Conservation (phyloP, 2,888 invertebrate species). For the Zhuqinia jingwanae region DNA sequence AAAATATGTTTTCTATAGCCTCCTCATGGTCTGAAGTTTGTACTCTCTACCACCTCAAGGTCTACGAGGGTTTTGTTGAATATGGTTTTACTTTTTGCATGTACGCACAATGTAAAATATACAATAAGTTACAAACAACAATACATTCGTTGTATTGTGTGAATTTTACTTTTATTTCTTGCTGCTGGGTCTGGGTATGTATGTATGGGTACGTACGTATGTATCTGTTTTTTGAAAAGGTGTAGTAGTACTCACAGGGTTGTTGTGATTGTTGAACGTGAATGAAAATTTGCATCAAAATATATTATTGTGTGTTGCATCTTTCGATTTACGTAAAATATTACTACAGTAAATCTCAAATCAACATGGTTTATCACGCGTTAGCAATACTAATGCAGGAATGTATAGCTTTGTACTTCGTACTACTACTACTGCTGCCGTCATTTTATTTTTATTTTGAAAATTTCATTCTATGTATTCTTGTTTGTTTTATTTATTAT, state of each 20-base stretch:
- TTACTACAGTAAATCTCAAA: not conserved
- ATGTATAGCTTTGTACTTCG: too few species aligned
- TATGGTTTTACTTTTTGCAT: not conserved
- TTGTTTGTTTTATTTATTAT: too few species aligned
- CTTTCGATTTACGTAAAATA: not conserved
- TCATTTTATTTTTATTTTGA: not conserved
- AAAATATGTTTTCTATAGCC: constrained; percentile 44
- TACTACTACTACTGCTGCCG: too few species aligned
- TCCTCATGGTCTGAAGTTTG: constrained; percentile 41
- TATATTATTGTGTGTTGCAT: too few species aligned
- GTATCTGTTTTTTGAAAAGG: not conserved
- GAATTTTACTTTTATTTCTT: not conserved
- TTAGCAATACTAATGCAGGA: not conserved
- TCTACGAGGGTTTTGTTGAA: constrained; percentile 18
- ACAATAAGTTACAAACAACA: not conserved
- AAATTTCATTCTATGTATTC: not conserved
- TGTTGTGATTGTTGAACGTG: constrained; percentile 7
- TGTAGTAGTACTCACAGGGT: not conserved
- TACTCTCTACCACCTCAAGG: constrained; percentile 37
- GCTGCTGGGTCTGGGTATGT: too few species aligned
- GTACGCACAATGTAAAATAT: not conserved
- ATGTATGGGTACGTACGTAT: not conserved
- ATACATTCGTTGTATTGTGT: constrained; percentile 1
- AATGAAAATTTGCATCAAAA: not conserved
- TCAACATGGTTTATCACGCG: not conserved